Evolutionary conservation across 2,797 vertebrate species (phyloP).

Genomic region (Helostoma temminkii): DNA sequence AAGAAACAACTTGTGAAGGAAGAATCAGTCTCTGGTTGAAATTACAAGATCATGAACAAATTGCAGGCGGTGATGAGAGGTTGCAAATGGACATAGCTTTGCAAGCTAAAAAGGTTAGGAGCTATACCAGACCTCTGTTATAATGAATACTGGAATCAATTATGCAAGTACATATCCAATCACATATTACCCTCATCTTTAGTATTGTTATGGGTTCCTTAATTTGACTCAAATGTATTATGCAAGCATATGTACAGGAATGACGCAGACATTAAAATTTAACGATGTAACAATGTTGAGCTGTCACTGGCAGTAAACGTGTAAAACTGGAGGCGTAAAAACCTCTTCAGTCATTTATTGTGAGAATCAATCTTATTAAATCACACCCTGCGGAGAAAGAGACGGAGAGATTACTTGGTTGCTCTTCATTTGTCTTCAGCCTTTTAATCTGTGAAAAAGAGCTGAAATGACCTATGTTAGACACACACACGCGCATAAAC

Average conservation of each 20-base stretch:
- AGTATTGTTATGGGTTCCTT: conserved; percentile 4
- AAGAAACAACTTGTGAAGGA: conserved; percentile 21
- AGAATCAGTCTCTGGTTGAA: conserved; percentile 18
- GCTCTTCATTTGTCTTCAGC: conserved; percentile 61
- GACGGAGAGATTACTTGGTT: conserved; percentile 39
- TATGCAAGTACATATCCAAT: conserved; percentile 15
- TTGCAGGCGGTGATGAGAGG: conserved; percentile 27
- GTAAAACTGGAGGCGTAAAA: conserved; percentile 40
- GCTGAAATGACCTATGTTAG: conserved; percentile 50
- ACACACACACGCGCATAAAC: conserved; percentile 22
- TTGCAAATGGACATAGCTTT: conserved; percentile 7
- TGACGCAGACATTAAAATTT: conserved; percentile 23
- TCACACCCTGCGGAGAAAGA: conserved; percentile 45
- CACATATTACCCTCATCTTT: conserved; percentile 12
- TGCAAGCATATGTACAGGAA: conserved; percentile 10
- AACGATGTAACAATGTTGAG: conserved; percentile 30
- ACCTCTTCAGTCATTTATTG: conserved; percentile 53
- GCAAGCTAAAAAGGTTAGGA: conserved; percentile 10
- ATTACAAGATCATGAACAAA: conserved; percentile 34
- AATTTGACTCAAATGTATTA: conserved; percentile 16
- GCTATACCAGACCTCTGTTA: conserved; percentile 9
- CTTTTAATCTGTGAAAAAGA: conserved; percentile 59
- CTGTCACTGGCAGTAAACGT: conserved; percentile 41
- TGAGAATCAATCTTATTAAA: conserved; percentile 67
- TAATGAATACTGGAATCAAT: conserved; percentile 14